Evolutionary conservation across 2,888 invertebrate species (phyloP).

Genomic region (Coleophora flavipennella): DNA sequence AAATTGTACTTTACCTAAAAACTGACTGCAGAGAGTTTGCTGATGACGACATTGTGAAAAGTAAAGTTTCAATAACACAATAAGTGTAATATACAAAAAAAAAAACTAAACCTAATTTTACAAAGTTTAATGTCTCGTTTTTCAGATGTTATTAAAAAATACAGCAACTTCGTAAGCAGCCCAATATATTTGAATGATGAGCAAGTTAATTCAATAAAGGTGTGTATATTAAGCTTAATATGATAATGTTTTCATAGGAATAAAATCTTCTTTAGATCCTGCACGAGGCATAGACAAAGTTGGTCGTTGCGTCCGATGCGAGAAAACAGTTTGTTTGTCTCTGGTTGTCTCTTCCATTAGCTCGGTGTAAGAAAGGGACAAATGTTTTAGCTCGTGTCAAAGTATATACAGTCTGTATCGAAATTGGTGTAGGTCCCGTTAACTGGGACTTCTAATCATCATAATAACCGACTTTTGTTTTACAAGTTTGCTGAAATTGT

Average conservation of each 20-base stretch:
- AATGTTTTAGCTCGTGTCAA: no score
- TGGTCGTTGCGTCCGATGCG: no score
- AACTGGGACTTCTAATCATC: no score
- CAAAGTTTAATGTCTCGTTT: constrained; percentile 19
- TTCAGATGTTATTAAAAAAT: constrained; percentile 90
- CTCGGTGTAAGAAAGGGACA: no score
- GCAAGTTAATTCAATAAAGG: constrained; percentile 89
- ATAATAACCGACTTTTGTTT: no score
- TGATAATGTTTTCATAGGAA: constrained; percentile 3
- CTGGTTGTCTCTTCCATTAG: no score
- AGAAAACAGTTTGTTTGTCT: no score
- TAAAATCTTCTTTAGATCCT: no score
- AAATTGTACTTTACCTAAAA: constrained; percentile 92
- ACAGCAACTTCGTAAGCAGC: constrained; percentile 97
- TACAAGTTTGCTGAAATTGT: no score
- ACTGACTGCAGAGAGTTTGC: constrained; percentile 90
- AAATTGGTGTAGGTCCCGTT: no score
- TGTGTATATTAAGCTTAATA: constrained; percentile 22
- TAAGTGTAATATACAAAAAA: neutral
- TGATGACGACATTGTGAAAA: constrained; percentile 86
- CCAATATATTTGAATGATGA: constrained; percentile 93
- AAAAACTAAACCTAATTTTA: neutral
- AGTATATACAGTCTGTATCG: no score
- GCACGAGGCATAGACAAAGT: no score
- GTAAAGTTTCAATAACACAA: constrained; percentile 50